Percentiles rank a stretch among this genome's conserved stretches.
Evolutionary conservation across 2,113 vertebrate genomes (phyloP).

Genomic region (Heptranchias perlo): DNA sequence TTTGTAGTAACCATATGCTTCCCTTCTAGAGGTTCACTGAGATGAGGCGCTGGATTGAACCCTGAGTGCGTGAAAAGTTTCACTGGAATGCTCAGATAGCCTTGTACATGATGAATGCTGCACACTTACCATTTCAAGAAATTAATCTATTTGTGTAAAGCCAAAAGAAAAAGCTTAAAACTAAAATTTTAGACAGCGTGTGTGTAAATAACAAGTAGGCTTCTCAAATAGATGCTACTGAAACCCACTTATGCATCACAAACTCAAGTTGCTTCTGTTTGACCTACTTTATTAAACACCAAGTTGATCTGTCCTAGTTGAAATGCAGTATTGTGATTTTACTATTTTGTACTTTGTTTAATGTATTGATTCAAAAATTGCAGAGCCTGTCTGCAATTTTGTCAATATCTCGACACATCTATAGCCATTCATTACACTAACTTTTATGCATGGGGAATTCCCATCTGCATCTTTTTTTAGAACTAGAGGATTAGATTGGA

Average conservation of each 20-base stretch:
- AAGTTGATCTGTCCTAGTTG: not conserved
- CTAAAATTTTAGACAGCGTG: not conserved
- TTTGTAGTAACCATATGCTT: not conserved
- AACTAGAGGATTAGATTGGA: slow-evolving; percentile 65
- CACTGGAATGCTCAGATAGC: not conserved
- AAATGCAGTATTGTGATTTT: not conserved
- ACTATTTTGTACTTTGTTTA: not conserved
- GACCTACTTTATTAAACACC: too few relatives aligned
- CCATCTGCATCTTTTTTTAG: not conserved
- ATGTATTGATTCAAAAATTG: slow-evolving; percentile 22
- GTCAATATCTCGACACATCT: not conserved
- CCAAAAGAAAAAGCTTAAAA: not conserved
- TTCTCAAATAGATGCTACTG: not conserved
- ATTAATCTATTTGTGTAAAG: not conserved
- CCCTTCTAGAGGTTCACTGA: not conserved
- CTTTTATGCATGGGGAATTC: slow-evolving; percentile 29
- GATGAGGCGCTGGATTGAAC: not conserved
- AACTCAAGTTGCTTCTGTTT: too few relatives aligned
- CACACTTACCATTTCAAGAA: not conserved
- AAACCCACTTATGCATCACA: not conserved
- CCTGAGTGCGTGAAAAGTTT: not conserved
- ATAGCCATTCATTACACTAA: not conserved
- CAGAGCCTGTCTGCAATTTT: slow-evolving; percentile 30
- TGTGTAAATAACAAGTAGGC: not conserved
- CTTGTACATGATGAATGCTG: not conserved